Conservation (phyloP, 2,113 vertebrate species). For the Procavia capensis region DNA sequence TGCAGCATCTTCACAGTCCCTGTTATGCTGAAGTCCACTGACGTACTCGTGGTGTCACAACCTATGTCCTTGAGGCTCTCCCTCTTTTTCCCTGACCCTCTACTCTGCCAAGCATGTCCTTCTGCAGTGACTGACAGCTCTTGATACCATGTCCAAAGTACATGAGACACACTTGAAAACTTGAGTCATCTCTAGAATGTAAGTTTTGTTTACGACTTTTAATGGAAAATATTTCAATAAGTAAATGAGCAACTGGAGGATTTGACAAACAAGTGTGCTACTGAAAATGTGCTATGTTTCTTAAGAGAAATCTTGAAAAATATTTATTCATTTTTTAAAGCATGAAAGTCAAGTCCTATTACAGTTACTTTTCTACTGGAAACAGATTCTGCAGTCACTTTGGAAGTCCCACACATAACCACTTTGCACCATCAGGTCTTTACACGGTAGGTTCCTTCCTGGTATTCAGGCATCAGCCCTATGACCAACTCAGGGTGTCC, state of each 20-base stretch:
- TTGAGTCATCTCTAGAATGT: slow-evolving; percentile 1
- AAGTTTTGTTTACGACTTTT: not conserved
- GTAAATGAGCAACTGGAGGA: not conserved
- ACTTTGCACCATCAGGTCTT: not conserved
- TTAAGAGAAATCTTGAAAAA: not conserved
- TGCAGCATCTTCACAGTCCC: too few species aligned
- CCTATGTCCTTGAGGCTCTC: too few species aligned
- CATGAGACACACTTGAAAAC: too few species aligned
- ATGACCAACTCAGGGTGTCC: not conserved
- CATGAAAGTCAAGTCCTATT: not conserved
- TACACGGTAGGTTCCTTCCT: not conserved
- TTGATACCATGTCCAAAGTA: too few species aligned
- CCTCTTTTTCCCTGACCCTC: too few species aligned
- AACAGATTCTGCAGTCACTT: not conserved
- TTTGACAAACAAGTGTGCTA: not conserved
- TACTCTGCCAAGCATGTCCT: too few species aligned
- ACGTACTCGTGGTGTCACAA: too few species aligned
- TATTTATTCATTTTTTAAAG: not conserved
- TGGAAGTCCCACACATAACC: not conserved
- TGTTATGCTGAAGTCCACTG: too few species aligned
- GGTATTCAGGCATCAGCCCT: not conserved
- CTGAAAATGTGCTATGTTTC: not conserved
- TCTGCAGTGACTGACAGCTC: too few species aligned
- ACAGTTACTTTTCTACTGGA: not conserved
- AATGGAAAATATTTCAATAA: slow-evolving; percentile 27